phyloP scores from a whole-genome alignment of 2,113 vertebrate genomes.

The Gymnobelideus leadbeateri region DNA sequence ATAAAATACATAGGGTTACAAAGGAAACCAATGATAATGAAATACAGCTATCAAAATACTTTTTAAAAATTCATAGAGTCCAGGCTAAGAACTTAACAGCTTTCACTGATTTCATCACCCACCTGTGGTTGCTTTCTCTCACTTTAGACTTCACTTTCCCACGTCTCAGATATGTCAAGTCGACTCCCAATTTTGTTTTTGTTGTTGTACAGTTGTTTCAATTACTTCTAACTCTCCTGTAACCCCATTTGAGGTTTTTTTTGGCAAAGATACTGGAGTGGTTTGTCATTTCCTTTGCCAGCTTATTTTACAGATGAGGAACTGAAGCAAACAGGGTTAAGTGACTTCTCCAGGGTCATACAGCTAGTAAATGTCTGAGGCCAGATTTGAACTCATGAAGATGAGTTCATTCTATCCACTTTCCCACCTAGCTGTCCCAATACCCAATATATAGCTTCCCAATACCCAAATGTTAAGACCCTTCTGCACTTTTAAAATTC shows the following conservation, averaged over 20 bases:
- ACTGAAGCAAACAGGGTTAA: background rate
- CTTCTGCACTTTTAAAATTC: background rate
- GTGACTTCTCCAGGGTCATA: background rate
- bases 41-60: background rate
- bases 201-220: background rate
- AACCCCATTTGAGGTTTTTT: too few species aligned
- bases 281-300: background rate
- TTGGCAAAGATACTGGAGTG: too few species aligned
- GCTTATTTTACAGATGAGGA: background rate
- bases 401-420: background rate
- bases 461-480: background rate
- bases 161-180: background rate
- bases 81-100: background rate
- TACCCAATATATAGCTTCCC: background rate
- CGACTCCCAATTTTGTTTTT: background rate
- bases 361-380: background rate
- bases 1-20: background rate
- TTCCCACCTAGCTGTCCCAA: background rate
- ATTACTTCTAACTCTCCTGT: background rate
- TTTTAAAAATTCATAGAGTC: background rate
- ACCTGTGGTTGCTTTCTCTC: background rate
- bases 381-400: background rate
- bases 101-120: background rate
- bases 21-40: background rate
- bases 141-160: background rate